A percentile compares a stretch with the other conserved stretches of the same genome.
Evolutionary conservation across 2,888 invertebrate species (phyloP).

Genomic region (Bruchidius siliquastri): DNA sequence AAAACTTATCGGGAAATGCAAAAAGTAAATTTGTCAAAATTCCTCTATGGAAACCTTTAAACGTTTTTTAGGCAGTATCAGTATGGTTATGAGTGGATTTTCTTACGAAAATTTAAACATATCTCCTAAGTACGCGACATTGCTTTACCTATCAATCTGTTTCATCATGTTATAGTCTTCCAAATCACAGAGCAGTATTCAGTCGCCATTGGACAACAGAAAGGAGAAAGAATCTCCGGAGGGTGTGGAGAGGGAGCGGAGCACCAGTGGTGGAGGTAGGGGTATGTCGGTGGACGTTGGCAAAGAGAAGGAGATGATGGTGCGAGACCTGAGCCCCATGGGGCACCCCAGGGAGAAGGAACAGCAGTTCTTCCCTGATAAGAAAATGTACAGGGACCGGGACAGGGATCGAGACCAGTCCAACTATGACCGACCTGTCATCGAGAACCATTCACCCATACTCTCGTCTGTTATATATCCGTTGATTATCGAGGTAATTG

Average conservation of each 20-base stretch:
- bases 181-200: slow-evolving; percentile 38
- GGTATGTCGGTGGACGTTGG: neutral
- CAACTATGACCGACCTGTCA: neutral
- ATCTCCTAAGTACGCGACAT: too few relatives aligned
- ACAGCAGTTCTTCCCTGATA: slow-evolving; percentile 3
- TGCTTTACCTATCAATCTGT: too few relatives aligned
- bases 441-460: slow-evolving; percentile 41
- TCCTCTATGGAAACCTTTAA: too few relatives aligned
- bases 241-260: slow-evolving; percentile 13
- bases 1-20: too few relatives aligned
- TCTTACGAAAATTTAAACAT: too few relatives aligned
- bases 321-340: slow-evolving; percentile 2
- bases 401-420: slow-evolving; percentile 5
- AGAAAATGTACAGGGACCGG: slow-evolving; percentile 7
- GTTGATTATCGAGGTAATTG: slow-evolving; percentile 50
- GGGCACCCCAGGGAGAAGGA: slow-evolving; percentile 11
- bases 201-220: slow-evolving; percentile 42
- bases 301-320: neutral
- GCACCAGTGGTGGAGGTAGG: neutral
- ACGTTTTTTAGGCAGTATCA: too few relatives aligned
- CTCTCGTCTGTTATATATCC: slow-evolving; percentile 55
- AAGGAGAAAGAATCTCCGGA: slow-evolving; percentile 44
- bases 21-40: too few relatives aligned
- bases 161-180: slow-evolving; percentile 24
- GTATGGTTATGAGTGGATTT: too few relatives aligned